These are phyloP conservation scores for Rhyacophila brunnea DNA, from an alignment of 1,140 invertebrate species.

Conservation along the genomic window DNA sequence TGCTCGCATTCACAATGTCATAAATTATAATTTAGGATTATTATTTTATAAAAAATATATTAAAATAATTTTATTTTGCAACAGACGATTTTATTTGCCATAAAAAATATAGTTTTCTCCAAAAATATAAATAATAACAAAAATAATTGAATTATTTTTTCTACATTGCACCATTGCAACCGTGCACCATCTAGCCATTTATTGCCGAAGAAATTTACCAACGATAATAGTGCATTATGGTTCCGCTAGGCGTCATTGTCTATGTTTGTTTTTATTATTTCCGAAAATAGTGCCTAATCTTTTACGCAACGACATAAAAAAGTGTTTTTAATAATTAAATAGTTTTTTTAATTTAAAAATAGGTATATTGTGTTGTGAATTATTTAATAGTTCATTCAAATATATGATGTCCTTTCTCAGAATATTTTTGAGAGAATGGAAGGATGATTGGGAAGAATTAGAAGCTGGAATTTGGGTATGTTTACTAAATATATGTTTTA, in stretches of 20 bases:
- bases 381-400: neutral
- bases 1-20: no score
- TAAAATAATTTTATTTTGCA: neutral
- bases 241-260: conserved; percentile 10
- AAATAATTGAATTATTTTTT: neutral
- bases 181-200: neutral
- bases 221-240: conserved; percentile 3
- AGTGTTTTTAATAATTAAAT: no score
- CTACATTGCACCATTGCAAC: neutral
- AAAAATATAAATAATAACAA: neutral
- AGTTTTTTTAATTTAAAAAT: no score
- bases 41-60: neutral
- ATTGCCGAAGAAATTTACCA: neutral
- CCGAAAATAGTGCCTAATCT: neutral
- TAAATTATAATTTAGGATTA: no score
- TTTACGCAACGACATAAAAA: no score
- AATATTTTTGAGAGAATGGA: conserved; percentile 42
- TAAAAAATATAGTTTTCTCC: neutral
- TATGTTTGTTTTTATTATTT: neutral
- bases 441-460: conserved; percentile 45
- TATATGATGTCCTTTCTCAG: conserved; percentile 28
- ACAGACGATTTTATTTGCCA: neutral
- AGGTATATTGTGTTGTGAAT: neutral
- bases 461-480: conserved; percentile 48
- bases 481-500: conserved; percentile 1